A percentile compares a stretch with the other conserved stretches of the same genome.
These are phyloP conservation scores for Pseudolycoriella hygida DNA, from an alignment of 2,888 invertebrate species.

Conservation along the genomic window DNA sequence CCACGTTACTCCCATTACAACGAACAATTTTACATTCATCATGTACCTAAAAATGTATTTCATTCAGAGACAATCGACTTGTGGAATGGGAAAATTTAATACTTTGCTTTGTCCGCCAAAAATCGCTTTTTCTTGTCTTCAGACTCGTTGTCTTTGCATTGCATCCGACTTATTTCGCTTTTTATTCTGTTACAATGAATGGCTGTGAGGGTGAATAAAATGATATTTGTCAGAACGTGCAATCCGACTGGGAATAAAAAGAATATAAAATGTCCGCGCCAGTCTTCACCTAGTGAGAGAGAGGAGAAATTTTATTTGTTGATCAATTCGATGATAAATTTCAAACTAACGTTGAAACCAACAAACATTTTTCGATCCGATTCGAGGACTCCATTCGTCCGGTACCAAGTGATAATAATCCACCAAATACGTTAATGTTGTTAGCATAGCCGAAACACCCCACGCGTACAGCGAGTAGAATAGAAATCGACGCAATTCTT, in stretches of 20 bases:
- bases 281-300: slow-evolving; percentile 8
- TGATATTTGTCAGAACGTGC: slow-evolving; percentile 42
- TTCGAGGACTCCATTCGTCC: slow-evolving; percentile 35
- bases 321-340: too few relatives aligned
- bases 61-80: too few relatives aligned
- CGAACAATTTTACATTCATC: slow-evolving; percentile 54
- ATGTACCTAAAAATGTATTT: slow-evolving; percentile 32
- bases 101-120: slow-evolving; percentile 24
- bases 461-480: slow-evolving; percentile 55
- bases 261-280: slow-evolving; percentile 33
- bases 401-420: slow-evolving; percentile 35
- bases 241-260: slow-evolving; percentile 48
- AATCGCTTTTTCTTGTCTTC: slow-evolving; percentile 40
- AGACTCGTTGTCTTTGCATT: slow-evolving; percentile 36
- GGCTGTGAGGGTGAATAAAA: slow-evolving; percentile 49
- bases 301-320: too few relatives aligned
- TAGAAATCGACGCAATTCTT: slow-evolving; percentile 38
- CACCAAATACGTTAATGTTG: slow-evolving; percentile 34
- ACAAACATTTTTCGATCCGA: slow-evolving; percentile 38
- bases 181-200: slow-evolving; percentile 54
- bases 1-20: slow-evolving; percentile 68
- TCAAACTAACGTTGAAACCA: slow-evolving; percentile 49
- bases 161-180: slow-evolving; percentile 52
- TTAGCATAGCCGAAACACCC: slow-evolving; percentile 41
- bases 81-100: background rate